A percentile compares a stretch with the other conserved stretches of the same genome.
Conservation (phyloP, 2,113 vertebrate genomes). For the Misgurnus anguillicaudatus region DNA sequence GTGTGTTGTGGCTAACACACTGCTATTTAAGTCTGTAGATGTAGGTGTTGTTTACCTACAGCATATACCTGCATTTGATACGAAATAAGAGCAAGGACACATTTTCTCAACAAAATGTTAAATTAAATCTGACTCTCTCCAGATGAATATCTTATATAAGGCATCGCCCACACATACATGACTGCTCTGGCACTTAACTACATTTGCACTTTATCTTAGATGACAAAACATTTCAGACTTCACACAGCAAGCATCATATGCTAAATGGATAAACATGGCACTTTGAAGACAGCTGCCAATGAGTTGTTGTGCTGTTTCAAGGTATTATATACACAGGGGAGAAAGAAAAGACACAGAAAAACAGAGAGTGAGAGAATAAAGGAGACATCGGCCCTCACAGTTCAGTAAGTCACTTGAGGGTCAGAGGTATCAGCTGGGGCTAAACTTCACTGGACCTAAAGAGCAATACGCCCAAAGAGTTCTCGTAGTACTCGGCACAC, state of each 20-base stretch:
- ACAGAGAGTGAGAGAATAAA: constrained; percentile 3
- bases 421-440: constrained; percentile 7
- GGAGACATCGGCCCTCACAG: constrained; percentile 7
- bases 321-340: neutral
- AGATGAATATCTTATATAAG: constrained; percentile 10
- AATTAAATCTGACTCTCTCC: neutral
- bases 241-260: neutral
- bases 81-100: too few species aligned
- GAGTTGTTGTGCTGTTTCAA: constrained; percentile 14
- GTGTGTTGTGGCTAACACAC: neutral
- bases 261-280: neutral
- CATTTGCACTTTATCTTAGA: constrained; percentile 27
- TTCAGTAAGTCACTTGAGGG: constrained; percentile 28
- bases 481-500: constrained; percentile 17
- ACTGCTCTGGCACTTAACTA: neutral
- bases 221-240: constrained; percentile 20
- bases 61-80: too few species aligned
- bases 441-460: constrained; percentile 34
- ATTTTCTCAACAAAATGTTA: too few species aligned
- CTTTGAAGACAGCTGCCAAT: constrained; percentile 20
- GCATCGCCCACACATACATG: constrained; percentile 8
- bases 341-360: neutral
- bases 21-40: neutral
- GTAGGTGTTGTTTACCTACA: too few species aligned
- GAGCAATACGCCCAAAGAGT: constrained; percentile 20